phyloP scores from a whole-genome alignment of 2,888 invertebrate genomes.

The Aleiodes testaceus region DNA sequence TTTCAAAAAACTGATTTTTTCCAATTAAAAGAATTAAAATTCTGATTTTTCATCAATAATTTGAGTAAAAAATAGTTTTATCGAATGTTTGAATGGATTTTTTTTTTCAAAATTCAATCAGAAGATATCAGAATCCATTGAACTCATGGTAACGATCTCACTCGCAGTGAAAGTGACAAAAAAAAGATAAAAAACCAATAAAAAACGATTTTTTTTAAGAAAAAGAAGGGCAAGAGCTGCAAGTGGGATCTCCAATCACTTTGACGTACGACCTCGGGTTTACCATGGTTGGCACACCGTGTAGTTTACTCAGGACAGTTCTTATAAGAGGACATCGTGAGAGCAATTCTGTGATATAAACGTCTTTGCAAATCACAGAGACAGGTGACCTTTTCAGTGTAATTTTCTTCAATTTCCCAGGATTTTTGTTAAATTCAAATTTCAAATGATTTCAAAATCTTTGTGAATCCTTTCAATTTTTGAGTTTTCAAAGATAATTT shows the following conservation, averaged over 20 bases:
- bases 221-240: slow-evolving; percentile 20
- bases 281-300: slow-evolving; percentile 23
- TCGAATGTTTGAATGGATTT: too few relatives aligned
- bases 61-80: too few relatives aligned
- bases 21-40: too few relatives aligned
- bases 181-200: slow-evolving; percentile 50
- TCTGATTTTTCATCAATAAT: too few relatives aligned
- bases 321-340: slow-evolving; percentile 49
- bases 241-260: slow-evolving; percentile 57
- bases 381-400: slow-evolving; percentile 2
- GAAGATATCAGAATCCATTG: too few relatives aligned
- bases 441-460: too few relatives aligned
- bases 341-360: background rate
- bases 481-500: too few relatives aligned
- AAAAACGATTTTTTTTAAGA: slow-evolving; percentile 46
- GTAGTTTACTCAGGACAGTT: slow-evolving; percentile 60
- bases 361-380: background rate
- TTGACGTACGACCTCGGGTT: slow-evolving; percentile 1
- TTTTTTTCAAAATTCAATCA: too few relatives aligned
- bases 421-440: background rate
- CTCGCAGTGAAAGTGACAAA: slow-evolving; percentile 66
- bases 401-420: background rate
- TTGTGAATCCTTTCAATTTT: too few relatives aligned
- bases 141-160: too few relatives aligned
- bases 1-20: too few relatives aligned